phyloP scores from a whole-genome alignment of 2,113 vertebrate genomes.

The Meriones unguiculatus region DNA sequence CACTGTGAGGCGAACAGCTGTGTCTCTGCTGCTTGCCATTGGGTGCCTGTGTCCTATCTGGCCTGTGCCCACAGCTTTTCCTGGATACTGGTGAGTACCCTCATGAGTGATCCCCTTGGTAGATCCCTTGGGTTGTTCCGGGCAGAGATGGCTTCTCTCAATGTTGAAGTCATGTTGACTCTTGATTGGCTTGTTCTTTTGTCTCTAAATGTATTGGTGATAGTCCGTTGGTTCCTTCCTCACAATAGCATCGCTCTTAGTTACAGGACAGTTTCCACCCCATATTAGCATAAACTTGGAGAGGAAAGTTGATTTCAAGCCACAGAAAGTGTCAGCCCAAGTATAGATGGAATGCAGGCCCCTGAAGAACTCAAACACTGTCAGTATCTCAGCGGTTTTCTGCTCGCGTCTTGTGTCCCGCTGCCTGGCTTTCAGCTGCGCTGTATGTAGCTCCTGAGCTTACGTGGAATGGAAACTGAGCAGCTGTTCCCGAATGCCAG shows the following conservation, averaged over 20 bases:
- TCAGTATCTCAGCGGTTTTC: neutral
- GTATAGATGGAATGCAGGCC: neutral
- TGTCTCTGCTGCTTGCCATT: neutral
- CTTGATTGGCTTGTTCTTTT: slow-evolving; percentile 1
- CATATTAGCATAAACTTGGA: neutral
- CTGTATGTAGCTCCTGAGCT: neutral
- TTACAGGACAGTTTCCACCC: neutral
- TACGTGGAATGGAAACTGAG: neutral
- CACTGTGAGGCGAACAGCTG: neutral
- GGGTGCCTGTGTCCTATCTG: neutral
- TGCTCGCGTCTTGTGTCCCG: neutral
- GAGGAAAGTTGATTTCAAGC: slow-evolving; percentile 6
- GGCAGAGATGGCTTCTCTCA: neutral
- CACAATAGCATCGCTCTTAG: neutral
- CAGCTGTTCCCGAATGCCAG: slow-evolving; percentile 33
- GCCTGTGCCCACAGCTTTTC: neutral
- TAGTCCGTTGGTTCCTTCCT: neutral
- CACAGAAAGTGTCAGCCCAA: neutral
- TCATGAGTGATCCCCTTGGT: neutral
- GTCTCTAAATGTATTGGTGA: neutral
- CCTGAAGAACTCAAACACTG: neutral
- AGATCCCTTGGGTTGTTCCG: no score
- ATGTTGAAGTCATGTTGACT: slow-evolving; percentile 35
- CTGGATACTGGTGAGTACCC: neutral
- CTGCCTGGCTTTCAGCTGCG: neutral